Conservation (phyloP, 2,888 invertebrate species). For the Phania funesta region DNA sequence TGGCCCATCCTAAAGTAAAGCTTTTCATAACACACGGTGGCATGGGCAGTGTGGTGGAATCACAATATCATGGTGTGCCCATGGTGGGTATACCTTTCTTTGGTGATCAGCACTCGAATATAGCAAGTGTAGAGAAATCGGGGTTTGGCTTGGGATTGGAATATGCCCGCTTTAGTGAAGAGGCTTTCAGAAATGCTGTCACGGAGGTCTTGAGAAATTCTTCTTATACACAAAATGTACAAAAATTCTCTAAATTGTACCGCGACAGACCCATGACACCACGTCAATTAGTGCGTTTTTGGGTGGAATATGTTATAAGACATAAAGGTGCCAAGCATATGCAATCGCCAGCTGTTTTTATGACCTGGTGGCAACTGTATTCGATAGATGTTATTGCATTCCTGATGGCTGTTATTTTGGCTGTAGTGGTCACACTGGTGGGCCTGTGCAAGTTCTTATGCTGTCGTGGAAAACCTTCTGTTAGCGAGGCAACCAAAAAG, state of each 20-base stretch:
- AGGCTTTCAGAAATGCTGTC: constrained; percentile 67
- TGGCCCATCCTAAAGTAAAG: constrained; percentile 87
- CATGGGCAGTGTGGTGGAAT: constrained; percentile 88
- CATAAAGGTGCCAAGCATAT: constrained; percentile 81
- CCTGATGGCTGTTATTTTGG: constrained; percentile 58
- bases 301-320: constrained; percentile 82
- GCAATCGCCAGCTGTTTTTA: constrained; percentile 81
- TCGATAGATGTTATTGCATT: constrained; percentile 81
- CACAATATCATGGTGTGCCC: constrained; percentile 89
- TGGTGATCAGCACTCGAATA: constrained; percentile 89
- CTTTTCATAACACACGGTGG: constrained; percentile 81
- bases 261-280: constrained; percentile 82
- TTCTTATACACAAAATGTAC: constrained; percentile 74
- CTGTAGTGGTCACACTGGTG: constrained; percentile 37
- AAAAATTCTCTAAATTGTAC: constrained; percentile 80
- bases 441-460: constrained; percentile 56
- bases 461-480: constrained; percentile 30
- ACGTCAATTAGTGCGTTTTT: constrained; percentile 81
- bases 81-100: constrained; percentile 88
- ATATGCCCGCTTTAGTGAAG: constrained; percentile 66
- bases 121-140: constrained; percentile 85
- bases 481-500: not conserved
- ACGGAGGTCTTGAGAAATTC: constrained; percentile 72
- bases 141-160: constrained; percentile 79
- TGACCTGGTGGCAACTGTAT: constrained; percentile 80